phyloP scores from a whole-genome alignment of 64 coral and sea anemone species.

The Exaiptasia diaphana region DNA sequence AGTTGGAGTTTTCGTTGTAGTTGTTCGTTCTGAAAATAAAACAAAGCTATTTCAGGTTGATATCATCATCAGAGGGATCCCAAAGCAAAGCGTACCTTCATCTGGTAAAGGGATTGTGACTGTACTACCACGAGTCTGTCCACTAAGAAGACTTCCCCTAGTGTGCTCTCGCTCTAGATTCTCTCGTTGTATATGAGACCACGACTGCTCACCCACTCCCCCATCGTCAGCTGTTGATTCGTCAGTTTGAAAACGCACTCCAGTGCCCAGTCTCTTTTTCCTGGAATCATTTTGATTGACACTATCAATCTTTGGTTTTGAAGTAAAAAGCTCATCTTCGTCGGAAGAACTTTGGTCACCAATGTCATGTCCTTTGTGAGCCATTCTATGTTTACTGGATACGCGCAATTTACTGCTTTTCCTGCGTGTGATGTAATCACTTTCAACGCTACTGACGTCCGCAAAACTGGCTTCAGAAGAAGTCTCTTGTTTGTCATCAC shows the following conservation, averaged over 20 bases:
- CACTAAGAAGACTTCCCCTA: slow-evolving; percentile 77
- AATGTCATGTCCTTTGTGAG: neutral
- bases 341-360: slow-evolving; percentile 15
- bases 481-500: slow-evolving; percentile 50
- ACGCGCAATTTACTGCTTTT: neutral
- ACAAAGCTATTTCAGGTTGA: neutral
- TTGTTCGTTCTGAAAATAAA: slow-evolving; percentile 12
- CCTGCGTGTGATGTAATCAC: slow-evolving; percentile 11
- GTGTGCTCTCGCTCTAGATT: slow-evolving; percentile 53
- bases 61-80: neutral
- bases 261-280: slow-evolving; percentile 38
- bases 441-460: slow-evolving; percentile 80
- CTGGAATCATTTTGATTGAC: neutral
- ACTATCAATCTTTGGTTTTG: neutral
- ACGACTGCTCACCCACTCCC: neutral
- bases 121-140: slow-evolving; percentile 62
- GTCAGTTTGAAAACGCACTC: slow-evolving; percentile 66
- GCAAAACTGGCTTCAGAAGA: slow-evolving; percentile 89
- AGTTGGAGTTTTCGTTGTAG: slow-evolving; percentile 39
- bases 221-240: slow-evolving; percentile 12
- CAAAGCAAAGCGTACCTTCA: slow-evolving; percentile 13
- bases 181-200: neutral
- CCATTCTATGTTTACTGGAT: neutral
- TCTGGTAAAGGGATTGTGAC: slow-evolving; percentile 58
- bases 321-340: slow-evolving; percentile 31